Conservation (phyloP, 2,797 vertebrate species). For the Alcedo quadribrachys region DNA sequence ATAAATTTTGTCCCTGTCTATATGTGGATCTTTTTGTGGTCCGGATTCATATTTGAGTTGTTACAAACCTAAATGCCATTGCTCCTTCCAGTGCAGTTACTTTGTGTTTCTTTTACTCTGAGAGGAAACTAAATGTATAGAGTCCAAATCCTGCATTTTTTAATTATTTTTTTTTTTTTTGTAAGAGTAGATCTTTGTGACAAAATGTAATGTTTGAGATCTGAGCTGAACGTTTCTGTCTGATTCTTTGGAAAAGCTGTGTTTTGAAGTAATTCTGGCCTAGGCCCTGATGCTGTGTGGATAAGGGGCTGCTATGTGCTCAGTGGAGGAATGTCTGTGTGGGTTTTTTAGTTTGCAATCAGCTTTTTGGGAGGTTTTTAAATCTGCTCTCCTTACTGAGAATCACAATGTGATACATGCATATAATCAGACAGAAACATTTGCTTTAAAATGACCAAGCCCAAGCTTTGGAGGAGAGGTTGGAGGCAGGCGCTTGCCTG, state of each 20-base stretch:
- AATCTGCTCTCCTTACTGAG: background rate
- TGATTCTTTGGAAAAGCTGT: background rate
- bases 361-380: background rate
- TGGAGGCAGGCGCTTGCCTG: background rate
- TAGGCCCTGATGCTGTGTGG: background rate
- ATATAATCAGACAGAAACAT: slow-evolving; percentile 3
- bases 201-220: background rate
- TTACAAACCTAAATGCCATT: background rate
- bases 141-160: background rate
- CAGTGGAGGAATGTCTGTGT: background rate
- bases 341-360: background rate
- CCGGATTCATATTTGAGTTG: background rate
- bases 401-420: background rate
- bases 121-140: background rate
- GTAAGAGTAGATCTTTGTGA: background rate
- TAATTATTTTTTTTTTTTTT: background rate
- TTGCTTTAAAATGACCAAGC: slow-evolving; percentile 1
- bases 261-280: background rate
- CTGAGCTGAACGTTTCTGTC: background rate
- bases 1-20: background rate
- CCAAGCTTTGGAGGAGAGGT: background rate
- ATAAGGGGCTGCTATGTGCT: background rate
- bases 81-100: background rate
- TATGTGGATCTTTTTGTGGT: background rate
- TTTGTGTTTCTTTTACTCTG: background rate